Evolutionary conservation across 2,888 invertebrate genomes (phyloP), one percentile per base, ranked within the genome.

Genomic region (Mythimna vitellina): DNA sequence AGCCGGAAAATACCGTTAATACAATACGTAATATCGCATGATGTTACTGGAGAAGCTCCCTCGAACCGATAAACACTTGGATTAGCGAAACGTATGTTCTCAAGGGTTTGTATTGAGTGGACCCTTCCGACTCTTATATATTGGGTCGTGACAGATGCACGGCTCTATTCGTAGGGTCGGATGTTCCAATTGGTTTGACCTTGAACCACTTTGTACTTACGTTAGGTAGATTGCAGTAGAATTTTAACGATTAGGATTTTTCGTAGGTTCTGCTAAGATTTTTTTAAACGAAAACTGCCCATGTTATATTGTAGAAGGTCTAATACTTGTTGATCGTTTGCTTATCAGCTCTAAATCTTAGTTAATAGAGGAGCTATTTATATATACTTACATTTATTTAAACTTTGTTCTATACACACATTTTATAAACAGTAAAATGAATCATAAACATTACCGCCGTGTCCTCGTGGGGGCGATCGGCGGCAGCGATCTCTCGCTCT

Each of bases 71-170:
- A 75, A 73, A 82, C 60, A 70, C 76, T 74, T 63, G 57, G 71
- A 67, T 82, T 73, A 83, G 65, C 49, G 66, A 71, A 71, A 60
- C 76, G 71, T 80, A 80, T 80, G 83, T 49, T 73, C 62, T 57
- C 61, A 65, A 73, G 68, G 82, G 62, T 65, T 73, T 78, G 82
- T 73, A 78, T 78, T 46, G 67, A 73, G 66, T 65, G 80, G 80
- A 80, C 80, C 83, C 83, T 74, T 68, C 58, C 63, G 51, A 56
- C 60, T 68, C 64, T 81, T 63, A 61, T 76, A 57, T 76, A 73
- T 65, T 71, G 80, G 61, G 61, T 62, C 57, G 70, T 65, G 67
- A 76, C 80, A 82, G 70, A 82, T 66, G 68, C 60, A 66, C 56
- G 63, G 53, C 58, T 73, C 76, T 63, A 69, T 70, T 76, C 60